Conservation (phyloP, 2,113 vertebrate genomes). For the Pachyramphus minor region DNA sequence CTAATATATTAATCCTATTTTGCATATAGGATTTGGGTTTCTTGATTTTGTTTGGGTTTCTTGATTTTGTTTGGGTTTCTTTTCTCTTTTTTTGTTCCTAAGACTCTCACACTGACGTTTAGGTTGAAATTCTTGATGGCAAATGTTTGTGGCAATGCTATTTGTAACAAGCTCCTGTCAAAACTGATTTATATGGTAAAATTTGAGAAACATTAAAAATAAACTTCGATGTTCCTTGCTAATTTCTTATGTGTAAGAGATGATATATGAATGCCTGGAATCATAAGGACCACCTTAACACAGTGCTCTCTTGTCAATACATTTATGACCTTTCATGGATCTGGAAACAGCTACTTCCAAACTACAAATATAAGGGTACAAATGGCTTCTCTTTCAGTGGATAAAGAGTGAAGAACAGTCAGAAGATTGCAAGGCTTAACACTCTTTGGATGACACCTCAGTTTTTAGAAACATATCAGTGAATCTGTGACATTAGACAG, state of each 20-base stretch:
- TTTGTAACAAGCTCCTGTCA: neutral
- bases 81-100: accelerated
- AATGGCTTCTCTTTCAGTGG: neutral
- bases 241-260: neutral
- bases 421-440: neutral
- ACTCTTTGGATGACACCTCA: neutral
- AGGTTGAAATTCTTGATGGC: neutral
- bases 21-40: neutral
- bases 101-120: neutral
- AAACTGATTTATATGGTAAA: neutral
- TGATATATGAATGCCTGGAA: neutral
- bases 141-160: neutral
- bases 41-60: neutral
- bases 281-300: neutral
- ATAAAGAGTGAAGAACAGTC: neutral
- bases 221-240: neutral
- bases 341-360: neutral
- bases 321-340: neutral
- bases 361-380: neutral
- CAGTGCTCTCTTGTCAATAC: neutral
- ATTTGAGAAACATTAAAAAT: neutral
- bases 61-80: neutral
- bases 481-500: neutral
- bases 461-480: neutral
- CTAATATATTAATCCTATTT: neutral